Evolutionary conservation across 1,140 invertebrate species (phyloP), one percentile per base, ranked within the genome.

Genomic region (Lepidurus apus): DNA sequence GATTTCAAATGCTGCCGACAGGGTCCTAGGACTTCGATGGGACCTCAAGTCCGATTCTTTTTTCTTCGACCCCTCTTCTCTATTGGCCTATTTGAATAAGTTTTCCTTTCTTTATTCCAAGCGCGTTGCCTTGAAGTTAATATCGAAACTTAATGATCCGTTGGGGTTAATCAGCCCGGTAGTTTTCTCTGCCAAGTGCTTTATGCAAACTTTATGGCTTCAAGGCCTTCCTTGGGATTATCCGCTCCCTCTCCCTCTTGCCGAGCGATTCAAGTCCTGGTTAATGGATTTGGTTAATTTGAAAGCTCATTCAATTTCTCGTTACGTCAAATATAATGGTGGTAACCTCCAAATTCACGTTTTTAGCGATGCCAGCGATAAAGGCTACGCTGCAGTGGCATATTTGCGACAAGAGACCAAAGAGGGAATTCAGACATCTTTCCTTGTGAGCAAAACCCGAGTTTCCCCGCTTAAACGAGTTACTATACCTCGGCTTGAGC

Each of bases 91-190:
- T 47, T 3, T 47, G 45, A 47, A 47, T 47, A 17, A 47, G 45
- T 3, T 47, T 47, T 47, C 45, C 45, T 47, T 47, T 47, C 45
- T 4, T 47, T 47, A 47, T 17, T 47, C 73, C 74, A 76, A 73
- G 42, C 42, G 26, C 77, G 76, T 42, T 73, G 11, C 42, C 9
- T 11, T 45, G 53, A 77, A 21, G 76, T 77, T 42, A 6, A 78
- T 73, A 43, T 53, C 42, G 13, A 45, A 26, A 13, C 26, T 83
- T 44, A 81, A 79, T 77, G 81, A 82, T 43, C 81, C 82, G 7
- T 78, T 83, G 4, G 80, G 80, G 5, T 45, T 82, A 11, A 78
- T 77, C 17, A 76, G 80, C 13, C 80, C 80, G 6, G 79, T 79
- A n/a, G 78, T 53, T 17, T 43, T 82, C 1, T 65, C 43, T 17